Conservation (phyloP, 2,888 invertebrate genomes). For the Acheta domesticus region DNA sequence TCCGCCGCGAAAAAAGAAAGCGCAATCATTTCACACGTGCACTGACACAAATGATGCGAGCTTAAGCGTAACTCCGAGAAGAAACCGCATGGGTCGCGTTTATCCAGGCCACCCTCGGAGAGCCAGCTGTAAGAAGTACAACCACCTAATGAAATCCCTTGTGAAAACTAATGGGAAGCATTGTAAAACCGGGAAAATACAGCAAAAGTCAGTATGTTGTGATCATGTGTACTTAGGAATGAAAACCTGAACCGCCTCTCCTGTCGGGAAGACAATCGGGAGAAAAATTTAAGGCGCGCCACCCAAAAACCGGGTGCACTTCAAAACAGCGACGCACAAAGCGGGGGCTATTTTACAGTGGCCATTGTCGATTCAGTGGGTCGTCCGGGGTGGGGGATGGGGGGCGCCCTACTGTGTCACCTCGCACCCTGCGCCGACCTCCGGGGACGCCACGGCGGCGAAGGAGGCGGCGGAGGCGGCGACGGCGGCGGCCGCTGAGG, state of each 20-base stretch:
- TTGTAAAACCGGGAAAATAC: neutral
- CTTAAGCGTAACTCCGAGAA: too few species aligned
- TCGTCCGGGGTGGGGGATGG: neutral
- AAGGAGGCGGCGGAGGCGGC: too few species aligned
- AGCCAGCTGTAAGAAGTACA: neutral
- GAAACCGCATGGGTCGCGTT: too few species aligned
- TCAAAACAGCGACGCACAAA: neutral
- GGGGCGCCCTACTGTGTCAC: neutral
- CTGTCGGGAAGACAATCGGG: neutral
- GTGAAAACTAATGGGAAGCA: neutral
- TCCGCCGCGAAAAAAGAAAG: too few species aligned
- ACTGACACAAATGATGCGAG: too few species aligned
- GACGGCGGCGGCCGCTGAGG: too few species aligned
- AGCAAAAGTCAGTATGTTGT: neutral
- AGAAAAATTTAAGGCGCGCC: neutral
- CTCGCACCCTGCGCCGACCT: too few species aligned
- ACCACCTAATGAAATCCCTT: neutral
- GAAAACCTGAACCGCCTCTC: neutral
- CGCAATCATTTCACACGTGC: too few species aligned
- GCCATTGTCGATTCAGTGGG: neutral
- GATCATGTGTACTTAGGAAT: constrained; percentile 18
- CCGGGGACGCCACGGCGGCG: too few species aligned
- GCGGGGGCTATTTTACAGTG: neutral
- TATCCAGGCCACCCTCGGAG: too few species aligned
- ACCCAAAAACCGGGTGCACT: neutral